These are phyloP conservation scores for Machimus atricapillus DNA, from an alignment of 2,888 invertebrate genomes.

Conservation along the genomic window DNA sequence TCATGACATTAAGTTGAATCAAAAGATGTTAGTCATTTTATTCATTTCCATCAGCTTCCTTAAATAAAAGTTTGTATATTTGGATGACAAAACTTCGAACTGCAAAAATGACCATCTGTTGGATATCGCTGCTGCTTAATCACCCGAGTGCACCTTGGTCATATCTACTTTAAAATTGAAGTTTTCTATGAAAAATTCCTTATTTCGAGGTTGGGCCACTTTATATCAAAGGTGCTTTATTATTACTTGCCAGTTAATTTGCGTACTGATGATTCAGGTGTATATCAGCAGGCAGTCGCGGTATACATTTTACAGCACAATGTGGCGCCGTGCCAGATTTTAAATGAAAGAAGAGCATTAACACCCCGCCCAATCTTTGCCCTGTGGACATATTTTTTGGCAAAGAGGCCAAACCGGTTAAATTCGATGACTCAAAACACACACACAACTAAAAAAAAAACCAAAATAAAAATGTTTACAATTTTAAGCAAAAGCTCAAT, in stretches of 20 bases:
- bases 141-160: background rate
- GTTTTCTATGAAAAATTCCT: background rate
- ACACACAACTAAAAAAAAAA: background rate
- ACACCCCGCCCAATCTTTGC: background rate
- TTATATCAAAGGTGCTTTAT: background rate
- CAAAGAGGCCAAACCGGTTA: background rate
- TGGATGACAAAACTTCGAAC: background rate
- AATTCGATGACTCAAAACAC: conserved; percentile 17
- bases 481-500: background rate
- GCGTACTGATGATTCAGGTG: background rate
- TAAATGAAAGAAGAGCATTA: background rate
- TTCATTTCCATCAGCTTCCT: background rate
- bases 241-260: background rate
- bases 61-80: background rate
- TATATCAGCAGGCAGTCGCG: background rate
- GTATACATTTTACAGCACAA: background rate
- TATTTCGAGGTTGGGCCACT: background rate
- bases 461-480: conserved; percentile 12
- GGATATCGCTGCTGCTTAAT: background rate
- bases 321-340: background rate
- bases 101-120: background rate
- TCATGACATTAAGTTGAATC: background rate
- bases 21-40: background rate
- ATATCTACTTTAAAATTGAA: background rate
- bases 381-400: background rate